These are phyloP conservation scores for Brachyhypopomus occidentalis DNA, from an alignment of 2,113 vertebrate genomes.

Conservation along the genomic window DNA sequence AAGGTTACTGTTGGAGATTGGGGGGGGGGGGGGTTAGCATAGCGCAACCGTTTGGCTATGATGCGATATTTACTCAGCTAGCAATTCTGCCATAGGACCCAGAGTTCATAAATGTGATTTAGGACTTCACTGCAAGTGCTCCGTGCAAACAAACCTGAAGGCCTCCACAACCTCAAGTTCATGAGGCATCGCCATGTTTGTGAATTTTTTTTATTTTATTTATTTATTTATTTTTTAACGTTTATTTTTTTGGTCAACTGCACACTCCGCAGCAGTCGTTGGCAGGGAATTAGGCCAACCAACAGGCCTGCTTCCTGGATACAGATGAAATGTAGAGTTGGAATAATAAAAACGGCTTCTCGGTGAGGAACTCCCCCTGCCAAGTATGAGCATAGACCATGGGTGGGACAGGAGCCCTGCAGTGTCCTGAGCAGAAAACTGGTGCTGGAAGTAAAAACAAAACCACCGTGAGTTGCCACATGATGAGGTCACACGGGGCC, in stretches of 20 bases:
- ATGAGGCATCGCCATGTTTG: neutral
- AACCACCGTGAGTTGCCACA: neutral
- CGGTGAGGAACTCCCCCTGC: neutral
- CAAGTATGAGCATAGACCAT: neutral
- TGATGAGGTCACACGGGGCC: neutral
- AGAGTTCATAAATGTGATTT: neutral
- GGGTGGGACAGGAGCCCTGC: neutral
- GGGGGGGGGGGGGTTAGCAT: neutral
- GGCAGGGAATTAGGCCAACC: neutral
- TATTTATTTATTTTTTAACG: too few species aligned
- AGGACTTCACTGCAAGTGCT: neutral
- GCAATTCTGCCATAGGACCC: neutral
- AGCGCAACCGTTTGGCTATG: conserved; percentile 12
- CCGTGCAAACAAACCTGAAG: neutral
- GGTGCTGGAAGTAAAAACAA: conserved; percentile 10
- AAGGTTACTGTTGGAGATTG: conserved; percentile 2
- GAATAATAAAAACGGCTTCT: conserved; percentile 14
- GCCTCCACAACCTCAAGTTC: neutral
- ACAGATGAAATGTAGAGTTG: neutral
- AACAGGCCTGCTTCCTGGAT: conserved; percentile 12
- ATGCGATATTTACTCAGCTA: conserved; percentile 3
- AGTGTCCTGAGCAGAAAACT: neutral
- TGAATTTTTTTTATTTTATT: too few species aligned
- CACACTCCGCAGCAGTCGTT: neutral
- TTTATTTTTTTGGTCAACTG: neutral